A percentile compares a stretch with the other conserved stretches of the same genome.
Conservation (phyloP, 2,113 vertebrate genomes). For the Abramis brama region DNA sequence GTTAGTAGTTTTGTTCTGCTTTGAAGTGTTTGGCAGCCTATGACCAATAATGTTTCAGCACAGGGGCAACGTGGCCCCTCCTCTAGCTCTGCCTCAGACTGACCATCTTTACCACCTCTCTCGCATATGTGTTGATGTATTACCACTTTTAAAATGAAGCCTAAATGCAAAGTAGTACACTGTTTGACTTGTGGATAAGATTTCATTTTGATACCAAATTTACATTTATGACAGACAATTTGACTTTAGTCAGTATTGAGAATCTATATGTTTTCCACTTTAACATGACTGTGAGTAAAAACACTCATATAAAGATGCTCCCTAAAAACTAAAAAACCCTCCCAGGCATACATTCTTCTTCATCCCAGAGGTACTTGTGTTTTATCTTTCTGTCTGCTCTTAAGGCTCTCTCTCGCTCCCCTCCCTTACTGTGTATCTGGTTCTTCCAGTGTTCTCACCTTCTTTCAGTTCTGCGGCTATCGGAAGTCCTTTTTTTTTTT, state of each 20-base stretch:
- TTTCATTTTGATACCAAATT: not conserved
- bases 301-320: not conserved
- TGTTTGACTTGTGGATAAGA: not conserved
- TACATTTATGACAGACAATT: not conserved
- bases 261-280: not conserved
- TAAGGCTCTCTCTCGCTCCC: slow-evolving; percentile 18
- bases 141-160: slow-evolving; percentile 10
- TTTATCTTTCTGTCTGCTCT: slow-evolving; percentile 26
- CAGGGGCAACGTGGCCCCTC: not conserved
- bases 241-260: not conserved
- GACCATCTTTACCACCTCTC: not conserved
- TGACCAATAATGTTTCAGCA: slow-evolving; percentile 20
- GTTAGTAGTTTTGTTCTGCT: slow-evolving; percentile 3
- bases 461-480: slow-evolving; percentile 15
- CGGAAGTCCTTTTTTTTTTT: slow-evolving; percentile 1
- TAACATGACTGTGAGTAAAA: not conserved
- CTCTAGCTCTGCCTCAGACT: not conserved
- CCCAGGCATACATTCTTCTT: slow-evolving; percentile 17
- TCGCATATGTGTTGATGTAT: not conserved
- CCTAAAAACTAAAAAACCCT: not conserved
- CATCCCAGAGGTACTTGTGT: slow-evolving; percentile 10
- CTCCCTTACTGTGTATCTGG: not conserved
- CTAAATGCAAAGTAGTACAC: not conserved
- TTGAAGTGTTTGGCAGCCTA: slow-evolving; percentile 5
- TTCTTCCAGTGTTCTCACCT: slow-evolving; percentile 21